A percentile compares a stretch with the other conserved stretches of the same genome.
Conservation (phyloP, 2,888 invertebrate genomes). For the Philaethria dido region DNA sequence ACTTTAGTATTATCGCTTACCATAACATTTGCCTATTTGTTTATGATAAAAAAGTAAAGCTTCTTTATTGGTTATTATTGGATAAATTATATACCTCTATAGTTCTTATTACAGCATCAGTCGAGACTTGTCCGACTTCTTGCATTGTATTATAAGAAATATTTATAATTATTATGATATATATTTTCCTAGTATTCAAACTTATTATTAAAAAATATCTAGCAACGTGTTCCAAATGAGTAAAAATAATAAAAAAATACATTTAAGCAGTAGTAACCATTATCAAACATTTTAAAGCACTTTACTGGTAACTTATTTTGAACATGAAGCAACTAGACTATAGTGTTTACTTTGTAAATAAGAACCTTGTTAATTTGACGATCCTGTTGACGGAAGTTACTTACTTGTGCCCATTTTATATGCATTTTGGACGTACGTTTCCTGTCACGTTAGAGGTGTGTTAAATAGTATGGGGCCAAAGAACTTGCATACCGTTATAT, state of each 20-base stretch:
- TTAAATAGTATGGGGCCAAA: constrained; percentile 43
- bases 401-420: constrained; percentile 40
- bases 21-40: too few species aligned
- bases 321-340: background rate
- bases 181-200: too few species aligned
- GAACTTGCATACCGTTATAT: constrained; percentile 44
- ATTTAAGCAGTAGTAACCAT: background rate
- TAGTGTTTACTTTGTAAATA: constrained; percentile 13
- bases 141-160: background rate
- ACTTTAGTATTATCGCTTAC: too few species aligned
- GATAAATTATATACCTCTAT: too few species aligned
- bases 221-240: too few species aligned
- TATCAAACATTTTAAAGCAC: background rate
- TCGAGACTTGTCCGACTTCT: too few species aligned
- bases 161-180: background rate
- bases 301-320: background rate
- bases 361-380: constrained; percentile 41
- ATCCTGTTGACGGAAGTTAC: constrained; percentile 47
- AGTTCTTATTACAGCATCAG: too few species aligned
- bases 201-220: too few species aligned
- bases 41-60: too few species aligned
- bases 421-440: constrained; percentile 44
- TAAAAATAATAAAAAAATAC: background rate
- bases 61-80: too few species aligned
- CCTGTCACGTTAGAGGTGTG: constrained; percentile 49